These are phyloP conservation scores for Ptiloglossa arizonensis DNA, from an alignment of 1,140 invertebrate genomes.

Conservation along the genomic window DNA sequence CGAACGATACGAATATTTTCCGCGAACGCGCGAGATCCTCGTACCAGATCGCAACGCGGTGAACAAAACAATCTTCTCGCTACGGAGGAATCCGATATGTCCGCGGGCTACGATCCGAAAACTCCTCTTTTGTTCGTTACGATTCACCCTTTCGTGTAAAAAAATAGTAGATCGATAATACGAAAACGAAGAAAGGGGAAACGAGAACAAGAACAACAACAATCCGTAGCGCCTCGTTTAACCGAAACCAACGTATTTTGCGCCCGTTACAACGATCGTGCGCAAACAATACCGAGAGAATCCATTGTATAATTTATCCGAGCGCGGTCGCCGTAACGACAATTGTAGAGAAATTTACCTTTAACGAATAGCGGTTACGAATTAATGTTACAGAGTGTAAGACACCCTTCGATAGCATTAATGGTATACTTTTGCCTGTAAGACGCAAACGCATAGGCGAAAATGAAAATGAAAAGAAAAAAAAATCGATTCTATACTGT, in stretches of 20 bases:
- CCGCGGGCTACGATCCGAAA: neutral
- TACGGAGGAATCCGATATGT: neutral
- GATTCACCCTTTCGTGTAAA: neutral
- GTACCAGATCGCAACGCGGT: too few relatives aligned
- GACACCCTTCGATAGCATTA: slow-evolving; percentile 73
- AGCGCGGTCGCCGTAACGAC: slow-evolving; percentile 40
- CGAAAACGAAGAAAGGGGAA: neutral
- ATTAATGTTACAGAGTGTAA: slow-evolving; percentile 75
- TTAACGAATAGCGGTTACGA: slow-evolving; percentile 67
- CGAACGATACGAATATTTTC: neutral
- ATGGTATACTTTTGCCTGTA: slow-evolving; percentile 70
- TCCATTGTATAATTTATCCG: slow-evolving; percentile 36
- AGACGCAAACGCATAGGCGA: slow-evolving; percentile 63
- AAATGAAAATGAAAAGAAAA: too few relatives aligned
- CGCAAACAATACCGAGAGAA: neutral
- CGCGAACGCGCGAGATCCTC: too few relatives aligned
- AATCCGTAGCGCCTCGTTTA: neutral
- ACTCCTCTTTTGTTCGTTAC: slow-evolving; percentile 19
- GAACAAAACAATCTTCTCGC: too few relatives aligned
- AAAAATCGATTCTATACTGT: slow-evolving; percentile 72
- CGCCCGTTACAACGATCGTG: neutral
- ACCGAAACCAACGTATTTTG: neutral
- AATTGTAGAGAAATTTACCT: slow-evolving; percentile 54
- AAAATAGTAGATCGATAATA: neutral
- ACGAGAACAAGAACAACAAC: neutral